Base-by-base conservation (phyloP, 1,140 invertebrate genomes). In the Saccostrea echinata region DNA sequence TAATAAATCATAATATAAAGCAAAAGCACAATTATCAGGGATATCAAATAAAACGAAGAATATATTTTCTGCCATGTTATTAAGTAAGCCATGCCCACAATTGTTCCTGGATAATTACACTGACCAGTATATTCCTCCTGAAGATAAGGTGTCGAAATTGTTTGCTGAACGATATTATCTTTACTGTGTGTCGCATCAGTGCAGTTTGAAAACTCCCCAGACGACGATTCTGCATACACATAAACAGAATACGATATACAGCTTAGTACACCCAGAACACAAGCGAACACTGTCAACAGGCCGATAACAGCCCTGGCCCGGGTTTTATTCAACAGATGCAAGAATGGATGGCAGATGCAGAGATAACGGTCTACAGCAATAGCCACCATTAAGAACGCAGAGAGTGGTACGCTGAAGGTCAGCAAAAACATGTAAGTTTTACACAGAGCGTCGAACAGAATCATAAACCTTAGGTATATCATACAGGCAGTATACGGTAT, bases 351-450 rank as follows among this genome's bases (percentile, higher is more conserved):
- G 82, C 94, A 95, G 24, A 95, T 95, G 68, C 94, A 95, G 84
- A 95, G 91, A 85, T 94, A 95, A 30, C 94, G 88, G 86, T 95
- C 94, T 53, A 94, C 90, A 33, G 94, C 94, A 43, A 95, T 94
- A 33, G 93, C 93, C 30, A 94, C 93, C 94, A 95, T 95, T 33
- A 95, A 92, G 81, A 94, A 92, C 3, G 94, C 92, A 18, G 94
- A 94, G 51, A 94, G 91, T 0, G 93, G 94, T 11, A 95, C 91
- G 76, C 93, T 94, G 84, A 92, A 94, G 0, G 93, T 94, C 21
- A 94, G 93, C 27, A 94, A 88, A 84, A 95, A 95, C 35, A 93
- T 91, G 84, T 94, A 95, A 24, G 93, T 88, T 85, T 94, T 94
- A 84, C 94, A 95, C 30, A 94, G 82, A 53, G 91, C 61, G 86